These are phyloP conservation scores for Mantis religiosa DNA, from an alignment of 2,888 invertebrate species.

Conservation along the genomic window DNA sequence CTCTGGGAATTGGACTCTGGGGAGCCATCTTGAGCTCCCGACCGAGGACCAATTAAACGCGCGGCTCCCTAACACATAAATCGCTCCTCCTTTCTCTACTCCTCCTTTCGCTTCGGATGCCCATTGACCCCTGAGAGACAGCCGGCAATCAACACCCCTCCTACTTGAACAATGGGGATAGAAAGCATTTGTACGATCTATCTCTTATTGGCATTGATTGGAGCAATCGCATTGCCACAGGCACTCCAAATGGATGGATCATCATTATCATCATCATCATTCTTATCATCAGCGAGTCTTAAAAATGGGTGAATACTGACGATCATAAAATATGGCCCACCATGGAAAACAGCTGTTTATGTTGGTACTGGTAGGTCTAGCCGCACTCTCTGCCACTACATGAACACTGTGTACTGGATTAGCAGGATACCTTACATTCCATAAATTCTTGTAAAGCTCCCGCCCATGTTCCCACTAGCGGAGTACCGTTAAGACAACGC, in stretches of 20 bases:
- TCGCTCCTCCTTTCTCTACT: not conserved
- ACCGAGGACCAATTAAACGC: slow-evolving; percentile 29
- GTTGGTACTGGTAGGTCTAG: no score
- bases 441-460: no score
- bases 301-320: no score
- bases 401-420: no score
- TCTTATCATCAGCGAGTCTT: no score
- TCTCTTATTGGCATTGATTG: not conserved
- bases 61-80: slow-evolving; percentile 25
- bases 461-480: no score
- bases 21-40: slow-evolving; percentile 23
- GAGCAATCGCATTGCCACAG: not conserved
- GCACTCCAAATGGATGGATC: not conserved
- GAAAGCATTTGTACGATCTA: not conserved
- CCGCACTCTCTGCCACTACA: no score
- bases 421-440: no score
- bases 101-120: not conserved
- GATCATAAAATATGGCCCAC: no score
- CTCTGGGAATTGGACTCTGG: slow-evolving; percentile 28
- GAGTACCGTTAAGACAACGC: no score
- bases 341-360: no score
- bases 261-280: not conserved
- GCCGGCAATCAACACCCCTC: not conserved
- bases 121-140: not conserved
- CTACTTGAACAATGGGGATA: not conserved